Evolutionary conservation across 1,140 invertebrate species (phyloP), one percentile per base, ranked within the genome.

Genomic region (Carposina sasakii): DNA sequence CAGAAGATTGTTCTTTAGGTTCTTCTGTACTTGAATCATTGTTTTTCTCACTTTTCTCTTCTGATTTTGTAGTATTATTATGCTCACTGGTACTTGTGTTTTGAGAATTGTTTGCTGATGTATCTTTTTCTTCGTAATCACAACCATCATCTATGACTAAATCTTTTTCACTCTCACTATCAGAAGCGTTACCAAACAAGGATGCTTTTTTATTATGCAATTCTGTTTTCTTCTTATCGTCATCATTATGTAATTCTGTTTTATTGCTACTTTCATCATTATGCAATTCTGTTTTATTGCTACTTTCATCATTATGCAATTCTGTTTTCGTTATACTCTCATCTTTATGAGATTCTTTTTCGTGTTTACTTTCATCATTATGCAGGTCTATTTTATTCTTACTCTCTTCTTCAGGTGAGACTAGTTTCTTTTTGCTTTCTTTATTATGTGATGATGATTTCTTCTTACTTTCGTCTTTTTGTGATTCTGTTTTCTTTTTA

Each of bases 161-260:
- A 30, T 71, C 63, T 44, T 53, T 75, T 54, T 67, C 65, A 41
- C 54, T 57, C 10, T 73, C 72, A 23, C 58, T 62, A 9, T 61
- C 70, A 15, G 54, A 57, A 8, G 54, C 53, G 10, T 66, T 49
- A 2, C 62, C 58, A 49, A 61, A 67, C 30, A 71, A 34, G 22
- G 58, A 52, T 33, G 24, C 12, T 28, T 6, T 12, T n/a, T n/a
- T n/a, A n/a, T n/a, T n/a, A n/a, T n/a, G n/a, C n/a, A n/a, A n/a
- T n/a, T n/a, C n/a, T n/a, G n/a, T n/a, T n/a, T 12, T 28, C 12
- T 28, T 28, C 12, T 6, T 31, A 15, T 10, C 3, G 26, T 39
- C 33, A 1, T 48, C 49, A 33, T 61, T 46, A 16, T 52, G 33
- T 42, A 44, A 58, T 37, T 46, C 50, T 39, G 21, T 45, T 49